These are phyloP conservation scores for Coracopsis vasa DNA, from an alignment of 2,113 vertebrate genomes.

Conservation along the genomic window DNA sequence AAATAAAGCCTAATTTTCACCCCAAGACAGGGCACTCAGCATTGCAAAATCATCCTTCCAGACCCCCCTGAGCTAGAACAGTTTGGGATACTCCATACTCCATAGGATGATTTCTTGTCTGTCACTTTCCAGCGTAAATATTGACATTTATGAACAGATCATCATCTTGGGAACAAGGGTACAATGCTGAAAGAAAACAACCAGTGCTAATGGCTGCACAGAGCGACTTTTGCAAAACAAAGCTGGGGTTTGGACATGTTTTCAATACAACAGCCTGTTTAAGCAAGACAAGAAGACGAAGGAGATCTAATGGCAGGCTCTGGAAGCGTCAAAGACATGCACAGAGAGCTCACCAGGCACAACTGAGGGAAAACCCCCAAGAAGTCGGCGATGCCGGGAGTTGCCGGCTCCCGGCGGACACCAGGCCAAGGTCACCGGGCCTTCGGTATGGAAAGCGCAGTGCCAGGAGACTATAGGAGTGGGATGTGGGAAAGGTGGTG, in stretches of 20 bases:
- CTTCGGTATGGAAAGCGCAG: fast-evolving
- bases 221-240: background rate
- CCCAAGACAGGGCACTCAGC: background rate
- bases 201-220: background rate
- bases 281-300: background rate
- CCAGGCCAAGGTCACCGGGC: fast-evolving
- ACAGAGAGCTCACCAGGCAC: background rate
- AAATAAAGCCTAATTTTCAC: background rate
- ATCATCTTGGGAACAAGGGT: background rate
- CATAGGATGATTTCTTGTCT: background rate
- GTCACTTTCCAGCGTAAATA: background rate
- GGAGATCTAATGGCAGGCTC: fast-evolving
- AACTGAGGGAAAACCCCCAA: background rate
- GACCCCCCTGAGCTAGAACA: background rate
- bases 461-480: fast-evolving
- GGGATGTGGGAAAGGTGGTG: fast-evolving
- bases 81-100: background rate
- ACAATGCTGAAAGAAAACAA: background rate
- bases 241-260: fast-evolving
- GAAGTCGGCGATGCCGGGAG: too few relatives aligned
- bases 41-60: background rate
- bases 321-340: background rate
- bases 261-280: background rate
- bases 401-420: fast-evolving
- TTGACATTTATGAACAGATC: background rate